Evolutionary conservation across 2,797 vertebrate genomes (phyloP).

Genomic region (Apodemus agrarius): DNA sequence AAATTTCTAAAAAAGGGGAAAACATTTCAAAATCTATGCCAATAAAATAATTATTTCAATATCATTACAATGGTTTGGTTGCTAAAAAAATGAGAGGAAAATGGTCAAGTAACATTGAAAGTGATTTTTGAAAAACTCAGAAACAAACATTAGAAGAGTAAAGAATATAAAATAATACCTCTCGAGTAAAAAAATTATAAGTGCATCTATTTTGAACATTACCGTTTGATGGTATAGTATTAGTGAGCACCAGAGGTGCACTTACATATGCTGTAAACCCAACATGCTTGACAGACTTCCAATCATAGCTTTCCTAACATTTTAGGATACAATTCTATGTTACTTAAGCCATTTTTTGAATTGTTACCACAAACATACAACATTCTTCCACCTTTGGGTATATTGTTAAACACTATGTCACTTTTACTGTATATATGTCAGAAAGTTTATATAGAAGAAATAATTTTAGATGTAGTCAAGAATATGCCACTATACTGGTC

Average conservation of each 20-base stretch:
- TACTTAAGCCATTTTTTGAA: not conserved
- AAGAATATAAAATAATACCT: not conserved
- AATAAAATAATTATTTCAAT: not conserved
- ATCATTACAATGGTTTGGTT: not conserved
- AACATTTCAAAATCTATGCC: not conserved
- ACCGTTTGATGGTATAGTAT: not conserved
- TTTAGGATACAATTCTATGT: not conserved
- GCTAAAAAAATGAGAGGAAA: not conserved
- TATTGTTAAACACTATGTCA: not conserved
- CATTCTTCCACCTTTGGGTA: slow-evolving; percentile 1
- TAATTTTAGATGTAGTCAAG: not conserved
- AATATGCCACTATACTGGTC: not conserved
- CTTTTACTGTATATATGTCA: not conserved
- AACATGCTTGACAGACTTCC: not conserved
- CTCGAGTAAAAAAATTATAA: not conserved
- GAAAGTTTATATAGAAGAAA: not conserved
- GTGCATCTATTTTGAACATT: not conserved
- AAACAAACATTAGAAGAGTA: not conserved
- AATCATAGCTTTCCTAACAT: not conserved
- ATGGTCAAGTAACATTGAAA: not conserved
- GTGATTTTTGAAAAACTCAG: not conserved
- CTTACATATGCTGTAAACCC: not conserved
- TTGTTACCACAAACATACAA: not conserved
- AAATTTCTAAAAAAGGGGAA: not conserved
- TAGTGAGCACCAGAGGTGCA: not conserved